Evolutionary conservation across 2,797 vertebrate genomes (phyloP).

Genomic region (Protosalanx chinensis): DNA sequence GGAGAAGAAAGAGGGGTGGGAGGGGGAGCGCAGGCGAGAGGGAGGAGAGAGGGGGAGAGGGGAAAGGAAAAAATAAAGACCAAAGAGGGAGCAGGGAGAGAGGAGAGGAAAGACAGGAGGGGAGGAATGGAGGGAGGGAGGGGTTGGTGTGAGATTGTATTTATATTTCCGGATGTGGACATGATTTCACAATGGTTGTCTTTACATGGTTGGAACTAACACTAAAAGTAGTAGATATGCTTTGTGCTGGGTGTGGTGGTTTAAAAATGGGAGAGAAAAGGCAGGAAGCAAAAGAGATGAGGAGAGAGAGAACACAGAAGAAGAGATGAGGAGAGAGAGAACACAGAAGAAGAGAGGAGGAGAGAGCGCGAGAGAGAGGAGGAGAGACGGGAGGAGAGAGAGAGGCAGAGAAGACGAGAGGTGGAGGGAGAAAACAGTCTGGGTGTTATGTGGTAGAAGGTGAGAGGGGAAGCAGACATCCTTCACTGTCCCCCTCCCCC

Average conservation of each 20-base stretch:
- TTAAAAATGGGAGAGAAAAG: background rate
- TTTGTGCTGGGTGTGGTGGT: background rate
- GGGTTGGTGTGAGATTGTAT: background rate
- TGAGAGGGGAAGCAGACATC: slow-evolving; percentile 29
- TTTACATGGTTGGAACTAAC: background rate
- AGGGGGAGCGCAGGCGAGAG: background rate
- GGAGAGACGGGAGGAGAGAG: background rate
- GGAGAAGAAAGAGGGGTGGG: no score
- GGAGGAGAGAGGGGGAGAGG: background rate
- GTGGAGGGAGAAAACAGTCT: slow-evolving; percentile 6
- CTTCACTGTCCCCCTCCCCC: slow-evolving; percentile 34
- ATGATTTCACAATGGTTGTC: background rate
- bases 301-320: background rate
- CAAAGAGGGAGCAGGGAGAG: background rate
- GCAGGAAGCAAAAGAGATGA: background rate
- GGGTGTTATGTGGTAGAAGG: background rate
- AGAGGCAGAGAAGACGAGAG: background rate
- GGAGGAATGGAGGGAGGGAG: no score
- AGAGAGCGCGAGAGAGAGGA: background rate
- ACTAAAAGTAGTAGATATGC: slow-evolving; percentile 1
- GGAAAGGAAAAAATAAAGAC: no score
- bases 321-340: background rate
- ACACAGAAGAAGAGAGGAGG: background rate
- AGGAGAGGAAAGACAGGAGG: background rate
- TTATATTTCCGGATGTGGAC: background rate